Evolutionary conservation across 2,113 vertebrate species (phyloP).

Genomic region (Amblyornis subalaris): DNA sequence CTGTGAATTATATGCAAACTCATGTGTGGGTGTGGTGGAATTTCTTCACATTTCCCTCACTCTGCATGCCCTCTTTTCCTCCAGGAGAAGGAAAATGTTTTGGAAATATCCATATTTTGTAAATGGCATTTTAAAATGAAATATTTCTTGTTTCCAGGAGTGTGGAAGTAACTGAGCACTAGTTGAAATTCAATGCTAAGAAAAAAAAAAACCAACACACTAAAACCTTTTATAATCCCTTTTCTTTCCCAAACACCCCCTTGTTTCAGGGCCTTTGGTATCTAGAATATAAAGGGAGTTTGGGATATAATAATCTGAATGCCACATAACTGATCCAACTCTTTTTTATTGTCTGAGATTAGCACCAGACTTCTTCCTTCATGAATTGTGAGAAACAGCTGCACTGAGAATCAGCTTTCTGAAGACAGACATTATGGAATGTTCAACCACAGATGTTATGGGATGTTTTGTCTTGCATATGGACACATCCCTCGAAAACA

Average conservation of each 20-base stretch:
- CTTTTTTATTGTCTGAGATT: neutral
- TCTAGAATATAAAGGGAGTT: neutral
- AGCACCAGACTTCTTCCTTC: neutral
- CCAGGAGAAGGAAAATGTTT: neutral
- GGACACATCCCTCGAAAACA: neutral
- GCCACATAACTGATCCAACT: neutral
- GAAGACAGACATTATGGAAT: neutral
- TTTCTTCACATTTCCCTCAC: neutral
- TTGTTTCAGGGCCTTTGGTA: neutral
- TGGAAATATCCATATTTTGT: neutral
- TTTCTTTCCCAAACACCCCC: neutral
- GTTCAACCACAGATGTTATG: neutral
- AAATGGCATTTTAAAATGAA: neutral
- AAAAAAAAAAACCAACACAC: fast-evolving
- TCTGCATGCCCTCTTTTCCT: neutral
- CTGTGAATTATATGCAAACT: neutral
- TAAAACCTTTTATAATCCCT: neutral
- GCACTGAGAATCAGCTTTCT: neutral
- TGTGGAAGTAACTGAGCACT: neutral
- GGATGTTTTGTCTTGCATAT: neutral
- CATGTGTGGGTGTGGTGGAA: neutral
- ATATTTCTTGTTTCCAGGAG: neutral
- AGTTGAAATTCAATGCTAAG: fast-evolving
- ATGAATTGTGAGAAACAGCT: neutral
- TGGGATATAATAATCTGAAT: neutral